Base-by-base conservation (phyloP, 2,888 invertebrate species). In the Acholoe squamosa region DNA sequence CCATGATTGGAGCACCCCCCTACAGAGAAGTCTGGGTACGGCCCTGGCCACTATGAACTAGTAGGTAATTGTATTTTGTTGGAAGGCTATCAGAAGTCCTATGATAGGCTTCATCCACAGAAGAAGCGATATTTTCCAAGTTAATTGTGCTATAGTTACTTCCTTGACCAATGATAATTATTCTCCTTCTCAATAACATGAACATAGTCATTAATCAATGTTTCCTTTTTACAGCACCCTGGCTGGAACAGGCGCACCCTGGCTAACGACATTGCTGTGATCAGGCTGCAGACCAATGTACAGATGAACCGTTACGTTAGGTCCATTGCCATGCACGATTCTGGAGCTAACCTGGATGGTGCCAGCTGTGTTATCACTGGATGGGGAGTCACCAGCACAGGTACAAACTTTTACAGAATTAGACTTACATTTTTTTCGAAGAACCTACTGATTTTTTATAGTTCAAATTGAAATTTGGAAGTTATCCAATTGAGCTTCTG, bases 321-420 rank as follows among this genome's bases (percentile, higher is more conserved):
- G 61, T 12, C 5, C 61, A n/a, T 61, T n/a, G 19, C 5, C 61
- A 61, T 61, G 61, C 22, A n/a, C 14, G n/a, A n/a, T 22, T 61
- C 61, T 19, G 61, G 61, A 19, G 1, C 61, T 22, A 7, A 61
- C 61, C 61, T 61, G 19, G 61, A 61, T 22, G 19, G 22, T 12
- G 22, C 19, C 3, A 19, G 61, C 61, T 61, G 61, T n/a, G n/a
- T n/a, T 22, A 61, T 61, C 61, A 61, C 10, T 22, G 61, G 61
- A 19, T 61, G 61, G 61, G 61, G 61, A 61, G 61, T 61, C n/a
- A 61, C 61, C 19, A n/a, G 10, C 61, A 61, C 61, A 61, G 61
- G 61, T 61, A 61, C 61, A 61, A n/a, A 10, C 54, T 10, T 54
- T 19, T 14, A 14, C 54, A 54, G 10, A 10, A 54, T 10, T 19